Conservation (phyloP, 2,888 invertebrate genomes). For the Lutraria lutraria region DNA sequence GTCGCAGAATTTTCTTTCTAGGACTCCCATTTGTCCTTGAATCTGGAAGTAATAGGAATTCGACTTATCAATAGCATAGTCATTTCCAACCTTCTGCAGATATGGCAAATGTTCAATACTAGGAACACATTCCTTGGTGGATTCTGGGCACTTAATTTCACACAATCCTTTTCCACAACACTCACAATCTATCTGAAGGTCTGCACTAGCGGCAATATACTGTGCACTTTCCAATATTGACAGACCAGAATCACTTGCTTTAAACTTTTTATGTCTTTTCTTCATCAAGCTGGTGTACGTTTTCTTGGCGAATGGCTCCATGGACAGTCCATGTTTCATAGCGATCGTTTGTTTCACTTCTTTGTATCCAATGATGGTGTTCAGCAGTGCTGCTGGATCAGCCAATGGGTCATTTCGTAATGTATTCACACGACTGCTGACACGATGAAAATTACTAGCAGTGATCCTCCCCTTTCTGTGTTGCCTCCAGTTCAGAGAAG, state of each 20-base stretch:
- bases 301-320: slow-evolving; percentile 51
- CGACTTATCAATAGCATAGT: neutral
- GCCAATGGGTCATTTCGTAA: slow-evolving; percentile 11
- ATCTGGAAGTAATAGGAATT: neutral
- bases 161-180: neutral
- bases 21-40: neutral
- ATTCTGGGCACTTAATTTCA: no score
- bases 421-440: slow-evolving; percentile 25
- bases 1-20: neutral
- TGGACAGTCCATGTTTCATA: slow-evolving; percentile 59
- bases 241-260: slow-evolving; percentile 37
- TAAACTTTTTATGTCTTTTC: slow-evolving; percentile 44
- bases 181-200: neutral
- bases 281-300: slow-evolving; percentile 40
- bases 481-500: slow-evolving; percentile 21
- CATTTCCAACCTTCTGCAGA: neutral
- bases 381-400: slow-evolving; percentile 21
- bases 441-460: slow-evolving; percentile 46
- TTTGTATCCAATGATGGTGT: slow-evolving; percentile 3
- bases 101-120: neutral
- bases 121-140: neutral
- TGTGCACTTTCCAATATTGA: neutral
- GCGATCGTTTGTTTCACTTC: slow-evolving; percentile 34
- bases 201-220: slow-evolving; percentile 48
- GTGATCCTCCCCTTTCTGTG: slow-evolving; percentile 46